These are phyloP conservation scores for Odontocolon sp. DNA, from an alignment of 2,888 invertebrate genomes.

Conservation along the genomic window DNA sequence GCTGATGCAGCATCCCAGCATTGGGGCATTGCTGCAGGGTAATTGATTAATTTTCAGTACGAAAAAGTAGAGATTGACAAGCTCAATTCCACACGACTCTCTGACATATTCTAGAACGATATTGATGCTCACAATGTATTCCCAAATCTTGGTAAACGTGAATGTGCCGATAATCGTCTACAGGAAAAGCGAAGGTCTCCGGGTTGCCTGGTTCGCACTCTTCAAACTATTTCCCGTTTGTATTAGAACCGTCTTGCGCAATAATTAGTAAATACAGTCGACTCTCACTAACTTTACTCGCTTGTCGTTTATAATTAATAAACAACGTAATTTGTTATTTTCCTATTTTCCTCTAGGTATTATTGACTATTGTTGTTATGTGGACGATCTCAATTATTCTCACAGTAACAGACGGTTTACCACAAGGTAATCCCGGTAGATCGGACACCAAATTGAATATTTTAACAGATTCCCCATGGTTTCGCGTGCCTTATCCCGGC, in stretches of 20 bases:
- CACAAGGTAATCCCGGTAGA: constrained; percentile 86
- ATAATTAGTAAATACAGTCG: too few relatives aligned
- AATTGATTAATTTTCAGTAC: constrained; percentile 40
- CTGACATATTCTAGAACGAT: constrained; percentile 85
- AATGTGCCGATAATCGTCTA: constrained; percentile 84
- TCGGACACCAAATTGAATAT: constrained; percentile 88
- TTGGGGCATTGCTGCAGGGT: constrained; percentile 93
- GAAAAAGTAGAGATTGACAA: background rate
- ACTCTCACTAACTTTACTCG: too few relatives aligned
- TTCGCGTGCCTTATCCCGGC: constrained; percentile 91
- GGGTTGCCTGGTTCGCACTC: constrained; percentile 85
- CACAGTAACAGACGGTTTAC: constrained; percentile 85
- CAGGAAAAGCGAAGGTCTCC: constrained; percentile 83
- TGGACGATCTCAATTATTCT: constrained; percentile 89
- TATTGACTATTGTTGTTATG: constrained; percentile 89
- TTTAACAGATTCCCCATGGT: constrained; percentile 89
- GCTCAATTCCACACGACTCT: background rate
- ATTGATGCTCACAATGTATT: constrained; percentile 88
- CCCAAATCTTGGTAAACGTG: constrained; percentile 88
- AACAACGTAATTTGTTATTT: too few relatives aligned
- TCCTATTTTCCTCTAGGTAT: constrained; percentile 83
- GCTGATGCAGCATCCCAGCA: constrained; percentile 90
- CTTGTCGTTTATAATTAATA: too few relatives aligned
- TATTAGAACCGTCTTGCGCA: too few relatives aligned
- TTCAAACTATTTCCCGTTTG: constrained; percentile 91